Evolutionary conservation across 2,797 vertebrate genomes (phyloP), one percentile per base, ranked within the genome.

Genomic region (Limnodromus scolopaceus): DNA sequence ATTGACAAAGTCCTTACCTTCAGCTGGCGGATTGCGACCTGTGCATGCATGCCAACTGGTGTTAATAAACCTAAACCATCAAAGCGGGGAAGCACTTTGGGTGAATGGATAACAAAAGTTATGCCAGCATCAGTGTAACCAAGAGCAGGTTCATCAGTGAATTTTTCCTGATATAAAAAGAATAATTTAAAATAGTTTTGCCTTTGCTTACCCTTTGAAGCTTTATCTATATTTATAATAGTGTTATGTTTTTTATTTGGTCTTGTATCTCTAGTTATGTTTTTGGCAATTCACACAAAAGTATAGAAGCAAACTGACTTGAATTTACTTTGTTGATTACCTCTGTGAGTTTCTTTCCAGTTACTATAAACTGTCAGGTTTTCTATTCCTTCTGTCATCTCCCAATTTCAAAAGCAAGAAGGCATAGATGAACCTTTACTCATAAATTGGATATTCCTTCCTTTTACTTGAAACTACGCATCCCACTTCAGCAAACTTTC

Each of bases 41-140:
- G 89, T 2, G 98, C 69, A 0, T 98, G 98, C 84, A 25, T 98
- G 14, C 98, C 98, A 3, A 98, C 98, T 0, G 98, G 97, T 13
- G 97, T 96, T 16, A 96, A 83, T 49, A 98, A 85, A 25, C 98
- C 98, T 46, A 98, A 70, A 16, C 98, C 98, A 81, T 98, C 98
- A 68, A 98, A 98, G 45, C 95, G 97, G 7, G 98, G 98, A 46
- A 96, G 89, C 48, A 96, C 96, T 74, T 96, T 91, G 8, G 98
- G 97, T 15, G 98, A 97, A 43, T 98, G 98, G 86, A 98, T 97
- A 46, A 93, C 97, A 57, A 98, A 98, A 77, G 93, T 97, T 89
- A 98, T 97, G 16, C 98, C 98, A 84, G 98, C 95, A 54, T 98
- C 98, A 49, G 89, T 91, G 49, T 92, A 98, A 54, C 98, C 98